These are phyloP conservation scores for Baronia brevicornis DNA, from an alignment of 2,888 invertebrate species.

Conservation along the genomic window DNA sequence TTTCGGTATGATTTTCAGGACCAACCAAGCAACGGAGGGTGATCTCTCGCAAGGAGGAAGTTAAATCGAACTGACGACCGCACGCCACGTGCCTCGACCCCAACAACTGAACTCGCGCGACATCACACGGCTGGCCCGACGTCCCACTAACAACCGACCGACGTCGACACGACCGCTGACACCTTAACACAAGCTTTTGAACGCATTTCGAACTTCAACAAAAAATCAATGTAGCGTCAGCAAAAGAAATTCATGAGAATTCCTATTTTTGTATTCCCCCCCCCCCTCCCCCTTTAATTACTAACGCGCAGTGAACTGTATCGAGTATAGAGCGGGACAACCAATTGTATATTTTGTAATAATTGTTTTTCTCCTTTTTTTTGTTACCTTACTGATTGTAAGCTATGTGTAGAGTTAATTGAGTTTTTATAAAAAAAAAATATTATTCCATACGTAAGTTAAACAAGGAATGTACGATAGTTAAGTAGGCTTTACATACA, in stretches of 20 bases:
- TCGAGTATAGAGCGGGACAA: slow-evolving; percentile 13
- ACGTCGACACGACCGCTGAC: background rate
- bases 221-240: too few relatives aligned
- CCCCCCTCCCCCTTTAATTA: too few relatives aligned
- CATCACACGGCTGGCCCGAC: background rate
- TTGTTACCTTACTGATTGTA: slow-evolving; percentile 27
- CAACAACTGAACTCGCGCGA: background rate
- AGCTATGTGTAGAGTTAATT: slow-evolving; percentile 18
- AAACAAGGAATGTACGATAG: too few relatives aligned
- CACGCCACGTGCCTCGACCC: slow-evolving; percentile 7
- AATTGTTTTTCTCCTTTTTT: slow-evolving; percentile 26
- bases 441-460: slow-evolving; percentile 47
- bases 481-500: too few relatives aligned
- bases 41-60: slow-evolving; percentile 29
- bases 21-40: slow-evolving; percentile 64
- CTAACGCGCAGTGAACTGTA: slow-evolving; percentile 16
- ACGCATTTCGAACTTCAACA: too few relatives aligned
- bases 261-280: too few relatives aligned
- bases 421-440: slow-evolving; percentile 30
- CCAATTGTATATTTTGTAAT: slow-evolving; percentile 57
- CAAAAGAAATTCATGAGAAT: too few relatives aligned
- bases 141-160: background rate
- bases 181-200: background rate
- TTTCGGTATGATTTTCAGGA: slow-evolving; percentile 34
- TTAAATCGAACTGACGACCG: slow-evolving; percentile 13